Base-by-base conservation (phyloP, 2,888 invertebrate genomes). In the Lepidocyrtoides sp. region DNA sequence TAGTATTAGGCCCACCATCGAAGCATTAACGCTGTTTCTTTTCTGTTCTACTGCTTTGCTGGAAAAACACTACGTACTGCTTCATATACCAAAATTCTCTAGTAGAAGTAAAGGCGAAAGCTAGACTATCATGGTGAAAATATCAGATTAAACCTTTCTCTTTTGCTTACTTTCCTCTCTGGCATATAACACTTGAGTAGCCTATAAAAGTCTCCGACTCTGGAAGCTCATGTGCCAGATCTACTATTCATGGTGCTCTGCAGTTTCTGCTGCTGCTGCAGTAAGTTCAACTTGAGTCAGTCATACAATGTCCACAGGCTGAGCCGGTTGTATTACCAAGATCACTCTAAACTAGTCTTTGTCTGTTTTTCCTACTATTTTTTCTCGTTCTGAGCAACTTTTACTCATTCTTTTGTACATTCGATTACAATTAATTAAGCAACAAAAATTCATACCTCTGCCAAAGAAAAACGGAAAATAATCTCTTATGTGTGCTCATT, bases 261-360 rank as follows among this genome's bases (percentile, higher is more conserved):
- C 23, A 48, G 41, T 60, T 82, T 63, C 63, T 41, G 23, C 63
- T 82, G 82, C 72, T 82, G 79, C 84, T 23, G 66, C 79, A 90
- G 90, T 69, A 89, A 82, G 66, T 81, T 72, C 57, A 54, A 66
- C 54, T 32, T 51, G 36, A 36, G 63, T 90, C 92, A 92, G 92
- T 92, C 81, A 87, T 84, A 92, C 83, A 83, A 92, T 86, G 90
- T 77, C 92, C 87, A 84, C 87, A 90, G 92, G 92, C 92, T 92
- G 90, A 90, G 88, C 92, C 92, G 92, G 92, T 92, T 85, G 85
- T 84, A 82, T 82, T 81, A 36, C 54, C 82, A 63, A n/a, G 29
- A 63, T n/a, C 63, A 60, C 63, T 72, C 72, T 72, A 87, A 63
- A 85, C 91, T 36, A 88, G 88, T 81, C 75, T 77, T 48, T 87